phyloP scores from a whole-genome alignment of 64 coral and sea anemone genomes.

The Stichodactyla helianthus region DNA sequence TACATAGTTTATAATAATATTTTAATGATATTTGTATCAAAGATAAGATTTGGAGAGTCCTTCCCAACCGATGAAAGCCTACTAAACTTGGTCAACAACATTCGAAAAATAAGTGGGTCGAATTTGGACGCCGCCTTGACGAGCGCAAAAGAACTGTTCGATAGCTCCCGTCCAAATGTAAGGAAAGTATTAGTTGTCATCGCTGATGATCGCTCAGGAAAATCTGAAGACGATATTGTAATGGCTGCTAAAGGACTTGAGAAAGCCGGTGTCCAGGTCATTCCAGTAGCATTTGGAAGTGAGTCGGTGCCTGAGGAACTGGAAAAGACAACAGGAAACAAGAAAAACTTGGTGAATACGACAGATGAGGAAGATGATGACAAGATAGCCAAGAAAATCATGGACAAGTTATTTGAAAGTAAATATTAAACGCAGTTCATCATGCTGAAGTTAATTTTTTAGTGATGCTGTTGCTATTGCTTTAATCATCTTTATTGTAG shows the following conservation, averaged over 20 bases:
- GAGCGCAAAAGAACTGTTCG: slow-evolving; percentile 52
- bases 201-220: slow-evolving; percentile 62
- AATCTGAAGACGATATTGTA: slow-evolving; percentile 36
- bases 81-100: slow-evolving; percentile 18
- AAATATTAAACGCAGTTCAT: background rate
- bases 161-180: slow-evolving; percentile 39
- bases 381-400: slow-evolving; percentile 56
- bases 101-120: slow-evolving; percentile 24
- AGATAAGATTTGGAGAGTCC: slow-evolving; percentile 8
- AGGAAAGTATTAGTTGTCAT: slow-evolving; percentile 70
- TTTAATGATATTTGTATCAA: no score
- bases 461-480: background rate
- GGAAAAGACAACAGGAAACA: slow-evolving; percentile 41
- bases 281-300: slow-evolving; percentile 69
- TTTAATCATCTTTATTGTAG: background rate
- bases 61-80: slow-evolving; percentile 37
- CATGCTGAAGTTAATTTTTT: background rate
- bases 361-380: slow-evolving; percentile 36
- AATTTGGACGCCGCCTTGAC: slow-evolving; percentile 46
- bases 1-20: no score
- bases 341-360: slow-evolving; percentile 46
- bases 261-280: slow-evolving; percentile 60
- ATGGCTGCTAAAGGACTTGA: slow-evolving; percentile 37
- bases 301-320: slow-evolving; percentile 50
- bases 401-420: slow-evolving; percentile 43